Evolutionary conservation across 2,797 vertebrate species (phyloP), one percentile per base, ranked within the genome.

Genomic region (Eleutherodactylus coqui): DNA sequence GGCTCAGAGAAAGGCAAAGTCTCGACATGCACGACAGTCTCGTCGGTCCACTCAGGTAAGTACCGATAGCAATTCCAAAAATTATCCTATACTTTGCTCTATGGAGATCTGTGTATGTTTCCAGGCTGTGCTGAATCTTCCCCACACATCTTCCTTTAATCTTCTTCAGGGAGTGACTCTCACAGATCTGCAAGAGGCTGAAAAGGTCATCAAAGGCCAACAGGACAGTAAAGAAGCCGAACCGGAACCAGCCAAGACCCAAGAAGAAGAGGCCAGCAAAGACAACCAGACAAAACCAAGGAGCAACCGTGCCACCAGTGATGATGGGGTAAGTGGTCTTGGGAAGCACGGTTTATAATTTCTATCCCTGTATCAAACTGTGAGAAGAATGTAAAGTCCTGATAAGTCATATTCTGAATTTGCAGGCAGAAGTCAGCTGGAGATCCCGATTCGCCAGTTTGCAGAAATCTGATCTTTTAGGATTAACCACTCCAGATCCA

Each of bases 401-500:
- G 82, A 27, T 36, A 16, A 3, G 4, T n/a, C 0, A 13, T 82
- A 9, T 82, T 77, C 14, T 62, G 9, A 14, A 77, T 58, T 27
- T 72, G 19, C 77, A 80, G 86, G 76, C 76, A 94, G 96, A 96
- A 91, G 94, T 96, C 88, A 96, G 94, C 90, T 96, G 95, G 95
- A 94, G 96, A 88, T 95, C 95, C 90, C 94, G 95, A 29, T 95
- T 96, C 38, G 96, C 96, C 90, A 96, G 94, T 88, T 91, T 96
- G 88, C 96, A 96, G 91, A 96, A 96, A 92, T 96, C 95, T 0
- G 96, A 96, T 90, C 93, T 96, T 82, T 90, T 96, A 90, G 96
- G 96, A 82, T 94, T 96, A 86, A 96, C 95, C 0, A 94, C 95
- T 88, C 96, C 95, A 5, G 95, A 95, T 13, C 90, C 94, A 0